Evolutionary conservation across 64 coral and sea anemone species (phyloP).

Genomic region (Pocillopora verrucosa): DNA sequence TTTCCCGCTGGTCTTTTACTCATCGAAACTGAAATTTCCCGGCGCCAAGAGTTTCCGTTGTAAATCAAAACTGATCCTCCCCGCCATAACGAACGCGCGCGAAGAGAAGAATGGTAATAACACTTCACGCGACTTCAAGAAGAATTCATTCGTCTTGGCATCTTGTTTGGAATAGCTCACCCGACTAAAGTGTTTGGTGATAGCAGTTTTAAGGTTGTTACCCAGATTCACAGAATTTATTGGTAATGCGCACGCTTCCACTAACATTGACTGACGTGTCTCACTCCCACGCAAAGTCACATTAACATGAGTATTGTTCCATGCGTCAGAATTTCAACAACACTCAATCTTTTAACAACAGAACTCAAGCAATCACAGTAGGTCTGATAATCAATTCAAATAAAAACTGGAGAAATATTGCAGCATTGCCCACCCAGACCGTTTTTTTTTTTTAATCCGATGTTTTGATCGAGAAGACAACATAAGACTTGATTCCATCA

Average conservation of each 20-base stretch:
- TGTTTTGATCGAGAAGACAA: no score
- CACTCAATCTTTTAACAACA: not conserved
- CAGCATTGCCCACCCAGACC: not conserved
- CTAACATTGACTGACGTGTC: constrained; percentile 15
- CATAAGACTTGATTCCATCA: no score
- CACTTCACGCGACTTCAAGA: not conserved
- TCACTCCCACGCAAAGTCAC: not conserved
- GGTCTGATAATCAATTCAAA: not conserved
- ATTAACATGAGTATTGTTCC: constrained; percentile 42
- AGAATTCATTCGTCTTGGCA: not conserved
- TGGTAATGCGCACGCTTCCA: constrained; percentile 9
- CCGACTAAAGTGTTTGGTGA: constrained; percentile 1
- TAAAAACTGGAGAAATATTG: not conserved
- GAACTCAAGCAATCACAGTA: not conserved
- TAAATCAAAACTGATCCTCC: not conserved
- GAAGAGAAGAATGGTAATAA: not conserved
- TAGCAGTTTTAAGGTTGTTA: not conserved
- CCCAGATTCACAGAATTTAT: not conserved
- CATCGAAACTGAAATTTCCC: not conserved
- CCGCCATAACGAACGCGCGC: not conserved
- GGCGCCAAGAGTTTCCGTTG: not conserved
- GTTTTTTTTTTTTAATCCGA: no score
- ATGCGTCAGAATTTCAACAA: constrained; percentile 22
- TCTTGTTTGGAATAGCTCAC: constrained; percentile 16
- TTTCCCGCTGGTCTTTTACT: not conserved